Evolutionary conservation across 1,140 invertebrate genomes (phyloP).

Genomic region (Megathymus violae): DNA sequence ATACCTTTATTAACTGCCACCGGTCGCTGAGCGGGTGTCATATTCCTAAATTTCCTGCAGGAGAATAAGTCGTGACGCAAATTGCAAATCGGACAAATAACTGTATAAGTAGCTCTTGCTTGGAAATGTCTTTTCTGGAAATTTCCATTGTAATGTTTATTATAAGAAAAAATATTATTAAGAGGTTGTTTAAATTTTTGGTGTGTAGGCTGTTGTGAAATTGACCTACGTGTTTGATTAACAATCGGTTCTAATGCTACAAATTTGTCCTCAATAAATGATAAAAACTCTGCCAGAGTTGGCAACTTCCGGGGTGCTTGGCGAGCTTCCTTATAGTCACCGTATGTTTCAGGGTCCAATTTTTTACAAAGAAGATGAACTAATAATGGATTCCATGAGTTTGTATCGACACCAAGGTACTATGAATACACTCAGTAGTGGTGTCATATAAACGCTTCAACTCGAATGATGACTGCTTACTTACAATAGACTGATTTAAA

Average conservation of each 20-base stretch:
- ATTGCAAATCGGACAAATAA: not conserved
- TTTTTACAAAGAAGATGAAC: slow-evolving; percentile 38
- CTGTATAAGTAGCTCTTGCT: slow-evolving; percentile 1
- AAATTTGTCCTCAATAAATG: slow-evolving; percentile 31
- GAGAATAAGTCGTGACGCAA: not conserved
- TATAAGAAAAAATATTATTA: not conserved
- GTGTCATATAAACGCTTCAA: slow-evolving; percentile 30
- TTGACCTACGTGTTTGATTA: not conserved
- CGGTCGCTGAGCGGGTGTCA: not conserved
- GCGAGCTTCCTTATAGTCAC: slow-evolving; percentile 24
- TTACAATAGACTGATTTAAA: slow-evolving; percentile 22
- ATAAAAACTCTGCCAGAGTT: slow-evolving; percentile 27
- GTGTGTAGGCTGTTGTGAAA: not conserved
- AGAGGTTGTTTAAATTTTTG: not conserved
- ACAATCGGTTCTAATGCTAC: slow-evolving; percentile 19
- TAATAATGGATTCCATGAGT: slow-evolving; percentile 35
- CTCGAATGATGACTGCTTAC: slow-evolving; percentile 19
- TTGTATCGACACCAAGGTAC: slow-evolving; percentile 36
- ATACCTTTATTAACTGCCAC: not conserved
- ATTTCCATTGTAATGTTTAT: not conserved
- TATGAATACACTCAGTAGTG: slow-evolving; percentile 30
- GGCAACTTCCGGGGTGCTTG: slow-evolving; percentile 25
- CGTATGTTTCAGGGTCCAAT: slow-evolving; percentile 26
- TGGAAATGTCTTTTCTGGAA: slow-evolving; percentile 8
- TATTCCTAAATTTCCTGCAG: not conserved